Base-by-base conservation (phyloP, 2,888 invertebrate species). In the Epinotia bilunana region DNA sequence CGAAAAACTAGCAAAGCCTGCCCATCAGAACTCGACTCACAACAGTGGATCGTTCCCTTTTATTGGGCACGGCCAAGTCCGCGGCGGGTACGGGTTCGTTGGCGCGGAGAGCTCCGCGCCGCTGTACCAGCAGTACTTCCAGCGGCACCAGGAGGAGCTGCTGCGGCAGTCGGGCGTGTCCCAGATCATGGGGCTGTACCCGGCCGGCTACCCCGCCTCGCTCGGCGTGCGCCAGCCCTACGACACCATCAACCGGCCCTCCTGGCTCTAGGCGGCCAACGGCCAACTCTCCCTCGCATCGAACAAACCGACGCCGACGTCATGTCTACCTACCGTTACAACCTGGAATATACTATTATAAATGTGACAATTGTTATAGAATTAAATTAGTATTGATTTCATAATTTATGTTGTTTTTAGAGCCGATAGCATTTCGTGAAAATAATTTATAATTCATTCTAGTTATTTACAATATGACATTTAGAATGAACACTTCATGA, bases 141-240 rank as follows among this genome's bases (percentile, higher is more conserved):
- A 96, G 72, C 90, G 95, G 16, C 95, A 94, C 74, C 95, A 95
- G 79, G 95, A 96, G 79, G 95, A 95, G 80, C 87, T 96, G 61
- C 85, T 95, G 76, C 88, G 95, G 20, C 95, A 95, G 80, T 94
- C 94, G 0, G 95, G 95, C 73, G 94, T 75, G 72, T 75, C 95
- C 13, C 95, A 95, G 79, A 95, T 95, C 84, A 95, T 96, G 92
- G 94, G 95, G 60, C 93, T 95, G 76, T 96, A 96, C 80, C 96
- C 96, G 23, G 95, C 96, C 0, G 95, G 96, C 0, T 96, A 96
- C 80, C 95, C 92, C 33, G 88, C 95, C 0, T 88, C 95, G 28
- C 92, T 97, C 73, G 95, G 96, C 77, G 96, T 96, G 85, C 94
- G 96, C 55, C 96, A 96, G 86, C 96, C 96, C n/a, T 96, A 96